Conservation (phyloP, 2,888 invertebrate genomes). For the Muschampia plurimacula region DNA sequence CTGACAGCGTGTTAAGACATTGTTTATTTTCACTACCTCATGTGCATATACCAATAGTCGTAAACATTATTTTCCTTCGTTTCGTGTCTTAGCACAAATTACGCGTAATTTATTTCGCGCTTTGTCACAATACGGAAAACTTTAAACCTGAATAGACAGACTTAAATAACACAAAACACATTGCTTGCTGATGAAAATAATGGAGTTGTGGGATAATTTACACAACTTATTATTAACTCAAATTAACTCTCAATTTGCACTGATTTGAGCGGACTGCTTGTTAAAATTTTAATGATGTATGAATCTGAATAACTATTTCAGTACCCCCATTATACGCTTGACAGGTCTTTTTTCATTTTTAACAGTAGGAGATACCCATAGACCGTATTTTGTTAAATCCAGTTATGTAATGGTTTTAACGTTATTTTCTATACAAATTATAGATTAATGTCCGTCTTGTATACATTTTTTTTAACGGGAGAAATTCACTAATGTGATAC, state of each 20-base stretch:
- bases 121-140: slow-evolving; percentile 70
- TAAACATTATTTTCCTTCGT: slow-evolving; percentile 60
- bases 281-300: slow-evolving; percentile 27
- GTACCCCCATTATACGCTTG: neutral
- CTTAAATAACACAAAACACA: slow-evolving; percentile 41
- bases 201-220: slow-evolving; percentile 28
- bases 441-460: no score
- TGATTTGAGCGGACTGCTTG: slow-evolving; percentile 2
- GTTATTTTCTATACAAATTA: no score
- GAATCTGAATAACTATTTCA: neutral
- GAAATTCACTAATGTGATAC: no score
- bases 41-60: slow-evolving; percentile 45
- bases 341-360: neutral
- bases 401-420: no score
- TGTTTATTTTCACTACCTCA: slow-evolving; percentile 69
- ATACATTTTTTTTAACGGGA: no score
- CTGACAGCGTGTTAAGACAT: slow-evolving; percentile 39
- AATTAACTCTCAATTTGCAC: slow-evolving; percentile 31
- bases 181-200: slow-evolving; percentile 42
- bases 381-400: no score
- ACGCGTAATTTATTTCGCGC: slow-evolving; percentile 61
- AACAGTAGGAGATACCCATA: no score
- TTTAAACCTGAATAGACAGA: slow-evolving; percentile 56
- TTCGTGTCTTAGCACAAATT: slow-evolving; percentile 57
- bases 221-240: slow-evolving; percentile 25